A percentile compares a stretch with the other conserved stretches of the same genome.
These are phyloP conservation scores for Anabas testudineus DNA, from an alignment of 2,797 vertebrate species.

Conservation along the genomic window DNA sequence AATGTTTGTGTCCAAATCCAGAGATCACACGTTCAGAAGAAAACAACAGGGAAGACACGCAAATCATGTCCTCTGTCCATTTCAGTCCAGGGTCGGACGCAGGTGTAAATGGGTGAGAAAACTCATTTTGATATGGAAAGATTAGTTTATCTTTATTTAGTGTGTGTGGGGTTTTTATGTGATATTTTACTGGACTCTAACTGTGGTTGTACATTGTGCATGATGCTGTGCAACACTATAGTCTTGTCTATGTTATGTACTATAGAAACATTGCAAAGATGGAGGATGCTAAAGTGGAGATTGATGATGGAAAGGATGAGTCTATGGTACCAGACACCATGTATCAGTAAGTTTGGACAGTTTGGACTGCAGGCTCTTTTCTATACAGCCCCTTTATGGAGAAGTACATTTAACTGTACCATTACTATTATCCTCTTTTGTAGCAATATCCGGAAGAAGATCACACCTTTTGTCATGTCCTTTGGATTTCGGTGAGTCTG, in stretches of 20 bases:
- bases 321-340: slow-evolving; percentile 75
- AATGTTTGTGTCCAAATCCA: slow-evolving; percentile 20
- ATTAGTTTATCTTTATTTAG: slow-evolving; percentile 39
- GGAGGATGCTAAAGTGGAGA: slow-evolving; percentile 86
- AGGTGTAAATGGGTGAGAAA: slow-evolving; percentile 85
- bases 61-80: slow-evolving; percentile 86
- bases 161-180: slow-evolving; percentile 8
- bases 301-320: slow-evolving; percentile 89
- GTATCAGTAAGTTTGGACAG: slow-evolving; percentile 81
- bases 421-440: slow-evolving; percentile 6
- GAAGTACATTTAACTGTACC: background rate
- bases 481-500: slow-evolving; percentile 92
- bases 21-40: slow-evolving; percentile 47
- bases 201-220: background rate
- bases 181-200: background rate
- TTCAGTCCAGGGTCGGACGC: slow-evolving; percentile 84
- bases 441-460: slow-evolving; percentile 83
- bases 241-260: background rate
- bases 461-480: slow-evolving; percentile 89
- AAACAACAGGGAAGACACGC: slow-evolving; percentile 28
- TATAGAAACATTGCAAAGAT: slow-evolving; percentile 75
- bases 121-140: background rate
- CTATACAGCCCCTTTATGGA: background rate
- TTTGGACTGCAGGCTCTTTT: background rate
- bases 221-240: background rate